A percentile compares a stretch with the other conserved stretches of the same genome.
Evolutionary conservation across 2,113 vertebrate species (phyloP).

Genomic region (Paramormyrops kingsleyae): DNA sequence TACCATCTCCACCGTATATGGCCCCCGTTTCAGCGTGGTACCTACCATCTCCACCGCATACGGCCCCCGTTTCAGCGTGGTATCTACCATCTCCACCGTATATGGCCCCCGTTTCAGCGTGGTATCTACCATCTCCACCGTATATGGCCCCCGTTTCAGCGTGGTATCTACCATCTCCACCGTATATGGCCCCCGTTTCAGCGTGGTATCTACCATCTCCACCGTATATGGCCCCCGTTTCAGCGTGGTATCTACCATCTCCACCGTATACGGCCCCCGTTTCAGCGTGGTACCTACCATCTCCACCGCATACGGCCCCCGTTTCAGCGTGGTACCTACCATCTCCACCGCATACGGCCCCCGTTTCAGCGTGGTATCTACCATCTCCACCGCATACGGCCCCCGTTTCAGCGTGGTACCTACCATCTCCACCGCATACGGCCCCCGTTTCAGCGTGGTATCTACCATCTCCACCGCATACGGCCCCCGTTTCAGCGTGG

Average conservation of each 20-base stretch:
- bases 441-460: too few relatives aligned
- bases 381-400: neutral
- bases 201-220: neutral
- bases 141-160: neutral
- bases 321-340: neutral
- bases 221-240: too few relatives aligned
- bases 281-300: neutral
- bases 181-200: neutral
- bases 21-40: too few relatives aligned
- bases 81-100: neutral
- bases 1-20: neutral
- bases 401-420: neutral
- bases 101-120: too few relatives aligned
- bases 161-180: neutral
- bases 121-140: neutral
- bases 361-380: too few relatives aligned
- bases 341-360: too few relatives aligned
- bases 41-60: neutral
- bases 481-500: neutral
- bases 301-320: neutral
- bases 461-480: neutral
- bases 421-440: neutral
- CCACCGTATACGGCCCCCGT: too few relatives aligned
- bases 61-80: neutral
- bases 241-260: neutral